Conservation (phyloP, 1,140 invertebrate species). For the Leptoteleia sp. region DNA sequence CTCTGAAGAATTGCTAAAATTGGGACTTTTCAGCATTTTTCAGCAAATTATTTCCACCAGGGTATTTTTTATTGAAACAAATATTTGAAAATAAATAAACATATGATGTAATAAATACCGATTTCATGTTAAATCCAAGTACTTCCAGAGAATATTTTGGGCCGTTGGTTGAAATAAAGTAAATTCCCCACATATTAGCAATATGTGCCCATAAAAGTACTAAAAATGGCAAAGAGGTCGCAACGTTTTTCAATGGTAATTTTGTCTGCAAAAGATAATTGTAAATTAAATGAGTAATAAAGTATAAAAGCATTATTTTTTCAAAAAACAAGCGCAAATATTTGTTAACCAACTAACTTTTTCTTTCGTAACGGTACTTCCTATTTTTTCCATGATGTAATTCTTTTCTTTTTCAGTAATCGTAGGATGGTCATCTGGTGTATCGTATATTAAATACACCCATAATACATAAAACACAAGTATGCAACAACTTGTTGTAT, state of each 20-base stretch:
- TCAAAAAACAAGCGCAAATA: too few species aligned
- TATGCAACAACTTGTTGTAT: slow-evolving; percentile 85
- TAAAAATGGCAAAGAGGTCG: slow-evolving; percentile 86
- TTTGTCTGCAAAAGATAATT: slow-evolving; percentile 63
- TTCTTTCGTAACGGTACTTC: slow-evolving; percentile 81
- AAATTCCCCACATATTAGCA: slow-evolving; percentile 90
- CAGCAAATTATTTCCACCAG: too few species aligned
- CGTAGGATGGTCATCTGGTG: slow-evolving; percentile 87
- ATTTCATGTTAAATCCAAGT: slow-evolving; percentile 90
- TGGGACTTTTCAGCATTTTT: too few species aligned
- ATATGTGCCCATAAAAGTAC: slow-evolving; percentile 86
- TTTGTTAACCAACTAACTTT: too few species aligned
- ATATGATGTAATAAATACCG: slow-evolving; percentile 81
- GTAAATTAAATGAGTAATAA: slow-evolving; percentile 18
- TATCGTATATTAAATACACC: slow-evolving; percentile 85
- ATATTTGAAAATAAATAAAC: too few species aligned
- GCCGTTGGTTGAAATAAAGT: slow-evolving; percentile 91
- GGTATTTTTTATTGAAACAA: too few species aligned
- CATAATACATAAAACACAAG: slow-evolving; percentile 84
- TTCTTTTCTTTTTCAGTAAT: slow-evolving; percentile 88
- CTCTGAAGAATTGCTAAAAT: too few species aligned
- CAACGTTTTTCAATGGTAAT: slow-evolving; percentile 78
- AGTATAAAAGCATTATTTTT: too few species aligned
- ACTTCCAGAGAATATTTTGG: slow-evolving; percentile 94
- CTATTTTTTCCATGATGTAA: slow-evolving; percentile 86